Evolutionary conservation across 2,888 invertebrate genomes (phyloP).

Genomic region (Pseudeuparius sepicola): DNA sequence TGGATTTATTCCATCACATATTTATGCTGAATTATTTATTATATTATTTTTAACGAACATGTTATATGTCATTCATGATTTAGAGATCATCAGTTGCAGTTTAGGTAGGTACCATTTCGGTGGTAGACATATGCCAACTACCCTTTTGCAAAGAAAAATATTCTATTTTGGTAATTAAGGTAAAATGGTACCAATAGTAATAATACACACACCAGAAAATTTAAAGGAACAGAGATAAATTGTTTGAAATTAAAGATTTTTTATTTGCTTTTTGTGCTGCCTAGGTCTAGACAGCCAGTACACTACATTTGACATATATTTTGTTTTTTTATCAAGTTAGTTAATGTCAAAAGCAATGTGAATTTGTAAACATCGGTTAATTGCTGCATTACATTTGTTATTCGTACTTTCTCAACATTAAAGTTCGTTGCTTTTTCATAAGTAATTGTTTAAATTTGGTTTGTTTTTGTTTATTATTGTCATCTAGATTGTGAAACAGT

Average conservation of each 20-base stretch:
- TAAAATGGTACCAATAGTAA: too few relatives aligned
- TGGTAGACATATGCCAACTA: too few relatives aligned
- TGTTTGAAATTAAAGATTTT: constrained; percentile 1
- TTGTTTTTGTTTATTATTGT: constrained; percentile 4
- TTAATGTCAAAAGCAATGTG: not conserved
- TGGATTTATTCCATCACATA: too few relatives aligned
- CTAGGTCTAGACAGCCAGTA: constrained; percentile 3
- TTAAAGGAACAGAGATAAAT: constrained; percentile 3
- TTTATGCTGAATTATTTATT: too few relatives aligned
- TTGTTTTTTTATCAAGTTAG: not conserved
- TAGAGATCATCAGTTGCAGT: too few relatives aligned
- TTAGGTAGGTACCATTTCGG: too few relatives aligned
- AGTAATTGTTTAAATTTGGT: constrained; percentile 3
- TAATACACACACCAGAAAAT: not conserved
- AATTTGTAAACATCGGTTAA: constrained; percentile 7
- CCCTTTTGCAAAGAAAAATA: too few relatives aligned
- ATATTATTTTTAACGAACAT: too few relatives aligned
- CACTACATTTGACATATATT: not conserved
- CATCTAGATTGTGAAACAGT: constrained; percentile 10
- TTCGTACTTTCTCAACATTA: constrained; percentile 3
- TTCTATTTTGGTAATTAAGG: too few relatives aligned
- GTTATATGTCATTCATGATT: too few relatives aligned
- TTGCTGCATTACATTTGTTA: constrained; percentile 17
- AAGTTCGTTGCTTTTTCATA: constrained; percentile 1
- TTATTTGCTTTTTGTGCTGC: constrained; percentile 2